Base-by-base conservation (phyloP, 2,888 invertebrate genomes). In the Ferrisia virgata region DNA sequence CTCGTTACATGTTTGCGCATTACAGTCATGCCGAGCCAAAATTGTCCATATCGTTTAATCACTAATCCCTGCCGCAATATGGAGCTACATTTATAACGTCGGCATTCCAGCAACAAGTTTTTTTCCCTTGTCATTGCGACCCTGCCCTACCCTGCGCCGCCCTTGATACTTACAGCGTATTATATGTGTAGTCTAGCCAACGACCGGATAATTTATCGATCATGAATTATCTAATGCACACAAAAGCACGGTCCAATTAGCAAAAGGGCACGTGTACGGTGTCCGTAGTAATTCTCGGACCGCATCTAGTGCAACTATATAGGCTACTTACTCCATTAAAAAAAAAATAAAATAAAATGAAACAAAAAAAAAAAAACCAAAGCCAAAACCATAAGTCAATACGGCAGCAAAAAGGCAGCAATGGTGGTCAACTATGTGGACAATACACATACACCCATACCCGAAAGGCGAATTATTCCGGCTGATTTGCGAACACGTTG, bases 361-460 rank as follows among this genome's bases (percentile, higher is more conserved):
- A n/a, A n/a, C n/a, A n/a, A n/a, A n/a, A n/a, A n/a, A n/a, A n/a
- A n/a, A n/a, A n/a, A n/a, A n/a, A n/a, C n/a, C n/a, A n/a, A n/a
- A n/a, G n/a, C n/a, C n/a, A n/a, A n/a, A 53, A 15, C 80, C 39
- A 81, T 81, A 81, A 81, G 81, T 81, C 69, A 25, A 82, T 82
- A 69, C 69, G 15, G 22, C 6, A 13, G 36, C 4, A 18, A 11
- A 36, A 8, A 40, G 25, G 22, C 40, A 13, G 22, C 40, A n/a
- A n/a, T n/a, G 0, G n/a, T n/a, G n/a, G 33, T 76, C 15, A 11
- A n/a, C n/a, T n/a, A n/a, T n/a, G 2, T 31, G 33, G 82, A 69
- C 82, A 69, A 69, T 82, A 82, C 82, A 82, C 82, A 69, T 82
- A 82, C 82, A 82, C 82, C 82, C 72, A 82, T 82, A 28, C 22